Evolutionary conservation across 2,888 invertebrate species (phyloP).

Genomic region (Drosophila maculinotata): DNA sequence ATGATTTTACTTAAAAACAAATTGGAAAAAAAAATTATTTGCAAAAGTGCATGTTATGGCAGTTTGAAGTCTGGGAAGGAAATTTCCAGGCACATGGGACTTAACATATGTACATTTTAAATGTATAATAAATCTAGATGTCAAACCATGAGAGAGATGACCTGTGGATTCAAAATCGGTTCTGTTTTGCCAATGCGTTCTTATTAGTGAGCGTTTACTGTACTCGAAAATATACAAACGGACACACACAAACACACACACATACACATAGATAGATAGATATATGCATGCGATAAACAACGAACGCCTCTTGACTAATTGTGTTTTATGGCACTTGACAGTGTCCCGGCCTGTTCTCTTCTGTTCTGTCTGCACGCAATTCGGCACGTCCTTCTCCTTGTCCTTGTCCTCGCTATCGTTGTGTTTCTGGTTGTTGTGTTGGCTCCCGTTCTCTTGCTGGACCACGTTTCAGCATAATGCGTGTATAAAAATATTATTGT

Average conservation of each 20-base stretch:
- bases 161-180: too few species aligned
- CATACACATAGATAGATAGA: background rate
- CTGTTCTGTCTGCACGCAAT: constrained; percentile 5
- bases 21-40: too few species aligned
- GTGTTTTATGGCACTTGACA: constrained; percentile 63
- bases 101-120: too few species aligned
- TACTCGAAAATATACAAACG: background rate
- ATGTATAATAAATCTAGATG: too few species aligned
- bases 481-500: constrained; percentile 56
- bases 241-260: background rate
- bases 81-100: too few species aligned
- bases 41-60: too few species aligned
- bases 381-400: constrained; percentile 30
- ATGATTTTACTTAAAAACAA: too few species aligned
- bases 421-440: background rate
- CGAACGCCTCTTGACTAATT: constrained; percentile 62
- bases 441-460: background rate
- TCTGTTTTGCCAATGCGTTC: too few species aligned
- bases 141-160: too few species aligned
- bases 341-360: constrained; percentile 1
- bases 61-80: too few species aligned
- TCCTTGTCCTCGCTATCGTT: background rate
- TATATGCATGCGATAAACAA: constrained; percentile 23
- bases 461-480: constrained; percentile 46
- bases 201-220: too few species aligned